A percentile compares a stretch with the other conserved stretches of the same genome.
These are phyloP conservation scores for Leptobrachium ailaonicum DNA, from an alignment of 2,113 vertebrate genomes.

Conservation along the genomic window DNA sequence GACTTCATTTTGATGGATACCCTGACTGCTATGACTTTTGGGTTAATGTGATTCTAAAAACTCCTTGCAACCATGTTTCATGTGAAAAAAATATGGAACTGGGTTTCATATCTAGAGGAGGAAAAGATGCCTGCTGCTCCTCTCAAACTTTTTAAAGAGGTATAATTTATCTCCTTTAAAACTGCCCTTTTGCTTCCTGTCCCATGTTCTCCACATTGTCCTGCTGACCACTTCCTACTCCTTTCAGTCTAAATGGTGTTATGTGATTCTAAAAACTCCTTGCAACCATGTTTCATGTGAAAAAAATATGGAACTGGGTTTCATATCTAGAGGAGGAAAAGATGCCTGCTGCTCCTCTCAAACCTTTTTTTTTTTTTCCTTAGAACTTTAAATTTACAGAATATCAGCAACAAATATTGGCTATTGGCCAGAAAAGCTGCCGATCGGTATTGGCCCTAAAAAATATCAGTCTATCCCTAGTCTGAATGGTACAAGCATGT, in stretches of 20 bases:
- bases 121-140: conserved; percentile 86
- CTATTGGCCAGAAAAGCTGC: too few species aligned
- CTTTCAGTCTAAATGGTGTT: neutral
- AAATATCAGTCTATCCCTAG: too few species aligned
- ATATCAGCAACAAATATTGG: too few species aligned
- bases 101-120: conserved; percentile 92
- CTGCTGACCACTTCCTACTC: too few species aligned
- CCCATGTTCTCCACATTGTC: neutral
- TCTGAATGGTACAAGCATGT: too few species aligned
- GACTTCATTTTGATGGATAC: conserved; percentile 89
- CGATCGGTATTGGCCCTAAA: too few species aligned
- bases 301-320: conserved; percentile 81
- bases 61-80: too few species aligned
- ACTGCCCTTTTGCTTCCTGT: neutral
- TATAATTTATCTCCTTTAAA: conserved; percentile 52
- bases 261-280: neutral
- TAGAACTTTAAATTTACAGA: too few species aligned
- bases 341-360: conserved; percentile 82
- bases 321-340: conserved; percentile 93
- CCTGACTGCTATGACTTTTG: conserved; percentile 89
- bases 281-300: too few species aligned
- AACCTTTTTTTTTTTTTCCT: conserved; percentile 73
- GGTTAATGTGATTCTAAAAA: conserved; percentile 87
- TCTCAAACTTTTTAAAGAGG: conserved; percentile 94
- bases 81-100: conserved; percentile 93